Percentiles rank a stretch among this genome's conserved stretches.
phyloP scores from a whole-genome alignment of 1,140 invertebrate genomes.

The Drosophila persimilis region DNA sequence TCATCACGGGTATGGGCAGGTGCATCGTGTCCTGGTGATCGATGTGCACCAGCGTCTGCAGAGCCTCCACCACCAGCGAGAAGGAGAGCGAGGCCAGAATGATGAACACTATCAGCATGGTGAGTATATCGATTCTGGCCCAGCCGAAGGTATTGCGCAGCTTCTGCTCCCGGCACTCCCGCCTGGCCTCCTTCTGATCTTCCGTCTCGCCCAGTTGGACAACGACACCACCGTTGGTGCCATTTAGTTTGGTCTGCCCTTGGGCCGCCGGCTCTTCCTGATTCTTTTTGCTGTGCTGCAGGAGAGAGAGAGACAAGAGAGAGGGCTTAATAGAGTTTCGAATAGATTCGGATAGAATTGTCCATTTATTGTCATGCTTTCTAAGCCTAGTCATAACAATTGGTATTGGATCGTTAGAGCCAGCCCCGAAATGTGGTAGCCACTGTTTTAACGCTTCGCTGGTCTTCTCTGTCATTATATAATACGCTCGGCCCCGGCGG shows the following conservation, averaged over 20 bases:
- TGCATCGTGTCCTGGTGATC: constrained; percentile 89
- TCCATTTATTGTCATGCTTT: constrained; percentile 52
- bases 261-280: not conserved
- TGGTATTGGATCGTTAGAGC: constrained; percentile 25
- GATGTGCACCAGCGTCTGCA: constrained; percentile 91
- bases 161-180: constrained; percentile 85
- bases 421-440: constrained; percentile 34
- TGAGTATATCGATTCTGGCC: constrained; percentile 93
- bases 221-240: constrained; percentile 31
- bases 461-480: constrained; percentile 50
- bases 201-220: constrained; percentile 53
- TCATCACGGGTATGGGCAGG: constrained; percentile 84
- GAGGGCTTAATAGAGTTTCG: not conserved
- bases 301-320: not conserved
- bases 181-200: constrained; percentile 52
- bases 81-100: constrained; percentile 93
- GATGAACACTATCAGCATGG: constrained; percentile 91
- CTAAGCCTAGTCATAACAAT: constrained; percentile 40
- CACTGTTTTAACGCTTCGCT: constrained; percentile 66
- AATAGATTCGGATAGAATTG: constrained; percentile 11
- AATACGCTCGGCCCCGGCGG: constrained; percentile 43
- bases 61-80: constrained; percentile 90
- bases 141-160: constrained; percentile 95
- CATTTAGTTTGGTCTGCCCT: not conserved
- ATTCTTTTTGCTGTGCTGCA: constrained; percentile 64